Base-by-base conservation (phyloP, 1,140 invertebrate genomes). In the Gryon sp. region DNA sequence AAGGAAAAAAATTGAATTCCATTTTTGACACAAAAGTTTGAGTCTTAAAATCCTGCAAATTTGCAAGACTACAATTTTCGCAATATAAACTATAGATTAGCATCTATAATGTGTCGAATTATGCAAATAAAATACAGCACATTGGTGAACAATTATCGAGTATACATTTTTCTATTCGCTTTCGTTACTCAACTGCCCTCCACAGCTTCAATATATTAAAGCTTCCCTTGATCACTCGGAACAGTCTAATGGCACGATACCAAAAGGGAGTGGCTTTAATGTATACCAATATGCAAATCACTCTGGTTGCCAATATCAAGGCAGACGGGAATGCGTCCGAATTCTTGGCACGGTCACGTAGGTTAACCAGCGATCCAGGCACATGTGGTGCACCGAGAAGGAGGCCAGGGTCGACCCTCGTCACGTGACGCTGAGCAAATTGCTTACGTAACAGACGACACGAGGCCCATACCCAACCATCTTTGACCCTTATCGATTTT, bases 371-470 rank as follows among this genome's bases (percentile, higher is more conserved):
- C 74, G 65, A 68, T 68, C 60, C 45, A 45, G 32, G 43, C 66
- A 72, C 60, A 65, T 62, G 70, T 79, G 76, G 80, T 63, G 73
- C 66, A 68, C 63, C 68, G 38, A 76, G 72, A 86, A 83, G 36
- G 80, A 72, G 83, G 84, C 83, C 84, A 85, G 83, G 84, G 84
- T 85, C 79, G 78, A 69, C 20, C 18, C 30, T 22, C 15, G 41
- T 38, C 59, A 76, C 59, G 65, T 65, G 65, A 69, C 63, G 24
- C 65, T 34, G 19, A 66, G 45, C 60, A 60, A 70, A 60, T 63
- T 65, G 66, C 53, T 76, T 76, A 69, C 50, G 73, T 63, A 76
- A 76, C 36, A 48, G 28, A 59, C 41, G 62, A 43, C 24, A 30
- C 30, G 6, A 40, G 45, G 26, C 22, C 38, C 8, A 46, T 16